Conservation (phyloP, 1,140 invertebrate genomes). For the Frieseomelitta varia region DNA sequence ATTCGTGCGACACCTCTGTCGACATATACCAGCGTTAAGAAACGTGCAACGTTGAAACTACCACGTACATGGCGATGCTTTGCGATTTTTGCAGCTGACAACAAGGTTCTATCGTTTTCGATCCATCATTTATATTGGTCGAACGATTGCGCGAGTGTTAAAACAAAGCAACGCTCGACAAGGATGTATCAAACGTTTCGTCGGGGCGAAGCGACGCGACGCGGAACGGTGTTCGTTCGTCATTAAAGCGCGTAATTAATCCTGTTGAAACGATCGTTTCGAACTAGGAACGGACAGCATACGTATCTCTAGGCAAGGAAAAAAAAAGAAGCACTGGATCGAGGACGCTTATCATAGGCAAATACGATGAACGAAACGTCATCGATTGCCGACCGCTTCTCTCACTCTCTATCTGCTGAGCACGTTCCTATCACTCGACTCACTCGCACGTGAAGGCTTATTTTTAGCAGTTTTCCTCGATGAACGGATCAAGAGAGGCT, state of each 20-base stretch:
- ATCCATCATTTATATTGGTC: constrained; percentile 26
- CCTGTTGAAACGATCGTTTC: background rate
- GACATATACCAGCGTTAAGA: background rate
- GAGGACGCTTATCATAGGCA: constrained; percentile 10
- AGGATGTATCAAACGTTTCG: background rate
- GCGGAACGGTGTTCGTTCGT: background rate
- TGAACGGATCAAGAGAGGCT: constrained; percentile 11
- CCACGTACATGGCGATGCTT: too few species aligned
- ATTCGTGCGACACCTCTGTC: background rate
- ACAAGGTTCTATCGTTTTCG: background rate
- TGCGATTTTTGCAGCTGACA: background rate
- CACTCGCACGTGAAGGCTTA: constrained; percentile 3
- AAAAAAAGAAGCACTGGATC: background rate
- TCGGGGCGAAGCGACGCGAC: background rate
- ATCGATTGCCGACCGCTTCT: background rate
- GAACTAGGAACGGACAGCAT: background rate
- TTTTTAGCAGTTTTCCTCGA: constrained; percentile 39
- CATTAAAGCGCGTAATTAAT: constrained; percentile 10
- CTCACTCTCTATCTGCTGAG: background rate
- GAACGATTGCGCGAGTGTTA: background rate
- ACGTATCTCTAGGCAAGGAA: background rate
- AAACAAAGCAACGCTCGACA: background rate
- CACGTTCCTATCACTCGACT: background rate
- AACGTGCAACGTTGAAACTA: background rate
- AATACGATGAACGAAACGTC: background rate